Evolutionary conservation across 2,797 vertebrate species (phyloP), one percentile per base, ranked within the genome.

Genomic region (Lycodopsis pacificus): DNA sequence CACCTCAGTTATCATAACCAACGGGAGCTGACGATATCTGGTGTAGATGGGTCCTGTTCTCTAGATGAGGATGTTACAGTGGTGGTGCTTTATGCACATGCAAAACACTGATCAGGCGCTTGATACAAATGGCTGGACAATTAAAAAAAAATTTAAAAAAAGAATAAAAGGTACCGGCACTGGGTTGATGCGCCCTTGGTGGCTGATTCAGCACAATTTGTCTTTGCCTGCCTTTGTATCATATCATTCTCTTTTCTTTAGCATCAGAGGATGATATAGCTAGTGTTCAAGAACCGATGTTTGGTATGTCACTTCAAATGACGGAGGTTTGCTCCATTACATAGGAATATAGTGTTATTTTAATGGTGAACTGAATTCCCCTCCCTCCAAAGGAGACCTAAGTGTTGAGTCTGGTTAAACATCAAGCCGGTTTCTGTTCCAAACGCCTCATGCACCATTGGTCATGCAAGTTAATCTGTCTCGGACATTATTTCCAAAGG

Each of bases 1-100:
- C 90, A 98, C 97, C 77, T 98, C 97, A 57, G 97, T 98, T 68
- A 98, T 98, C 95, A 98, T 98, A 92, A 98, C 97, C 86, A 98
- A 98, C 58, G 97, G 97, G 91, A 98, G 97, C 95, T 98, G 97
- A 98, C 95, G 84, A 93, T 77, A 93, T 85, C 88, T 93, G 86
- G 86, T 88, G 76, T 74, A 79, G 75, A 85, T 65, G 34, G 68
- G 59, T 72, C 69, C 79, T 57, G 79, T 79, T 82, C 79, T 86
- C 81, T 84, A 73, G 79, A 86, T 86, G 87, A 94, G 95, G 94
- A 93, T 86, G 88, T 87, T 86, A 76, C 91, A 89, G 77, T n/a
- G 81, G 80, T 94, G 84, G 82, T 87, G 93, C 93, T 91, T 87
- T 36, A 58, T 65, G 86, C 81, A 86, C 89, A 86, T 80, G 81